Evolutionary conservation across 2,113 vertebrate species (phyloP).

Genomic region (Zonotrichia leucophrys): DNA sequence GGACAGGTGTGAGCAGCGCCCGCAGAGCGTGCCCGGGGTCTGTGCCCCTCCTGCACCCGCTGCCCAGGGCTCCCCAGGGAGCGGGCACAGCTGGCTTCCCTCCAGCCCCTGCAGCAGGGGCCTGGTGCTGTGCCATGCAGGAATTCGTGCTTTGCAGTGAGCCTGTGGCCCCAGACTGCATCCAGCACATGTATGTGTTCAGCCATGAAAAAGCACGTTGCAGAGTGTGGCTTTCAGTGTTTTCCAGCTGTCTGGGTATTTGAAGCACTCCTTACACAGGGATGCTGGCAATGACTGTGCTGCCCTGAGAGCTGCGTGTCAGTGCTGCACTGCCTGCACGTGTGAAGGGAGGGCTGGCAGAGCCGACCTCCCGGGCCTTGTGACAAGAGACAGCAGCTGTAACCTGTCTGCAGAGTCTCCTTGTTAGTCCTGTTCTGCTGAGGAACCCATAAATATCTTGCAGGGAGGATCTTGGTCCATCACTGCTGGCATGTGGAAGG

Average conservation of each 20-base stretch:
- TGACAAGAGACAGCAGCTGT: slow-evolving; percentile 50
- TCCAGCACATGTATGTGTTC: background rate
- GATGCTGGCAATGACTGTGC: slow-evolving; percentile 6
- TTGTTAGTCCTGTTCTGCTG: slow-evolving; percentile 56
- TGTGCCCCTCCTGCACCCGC: background rate
- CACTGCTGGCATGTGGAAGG: slow-evolving; percentile 52
- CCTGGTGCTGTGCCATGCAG: background rate
- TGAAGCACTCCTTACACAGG: background rate
- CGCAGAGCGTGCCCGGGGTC: background rate
- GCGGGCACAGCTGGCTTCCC: background rate
- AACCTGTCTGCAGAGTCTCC: background rate
- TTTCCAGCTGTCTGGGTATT: background rate
- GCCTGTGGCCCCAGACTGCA: background rate
- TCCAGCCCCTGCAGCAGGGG: background rate
- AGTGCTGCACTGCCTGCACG: background rate
- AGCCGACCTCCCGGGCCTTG: slow-evolving; percentile 18
- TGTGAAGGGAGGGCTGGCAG: background rate
- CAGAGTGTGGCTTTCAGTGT: background rate
- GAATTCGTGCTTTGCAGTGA: background rate
- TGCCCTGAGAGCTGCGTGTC: background rate
- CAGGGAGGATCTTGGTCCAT: slow-evolving; percentile 29
- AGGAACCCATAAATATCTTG: slow-evolving; percentile 59
- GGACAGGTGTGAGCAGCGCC: background rate
- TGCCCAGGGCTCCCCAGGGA: background rate
- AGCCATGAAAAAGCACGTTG: background rate